Evolutionary conservation across 92 coral and sea anemone genomes (phyloP).

Genomic region (Zoanthus sociatus): DNA sequence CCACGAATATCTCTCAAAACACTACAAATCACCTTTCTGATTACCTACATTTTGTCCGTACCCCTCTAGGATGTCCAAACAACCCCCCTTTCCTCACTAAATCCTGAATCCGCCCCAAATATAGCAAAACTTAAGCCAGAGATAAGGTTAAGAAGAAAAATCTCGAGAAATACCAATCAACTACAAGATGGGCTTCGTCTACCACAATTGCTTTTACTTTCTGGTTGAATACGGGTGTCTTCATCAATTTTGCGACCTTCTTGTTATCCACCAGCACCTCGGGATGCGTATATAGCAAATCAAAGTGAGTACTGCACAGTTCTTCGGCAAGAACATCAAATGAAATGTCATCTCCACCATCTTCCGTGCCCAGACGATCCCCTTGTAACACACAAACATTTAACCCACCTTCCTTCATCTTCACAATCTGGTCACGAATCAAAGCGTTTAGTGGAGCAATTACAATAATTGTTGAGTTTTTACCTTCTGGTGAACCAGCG

Average conservation of each 20-base stretch:
- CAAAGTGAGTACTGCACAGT: slow-evolving; percentile 48
- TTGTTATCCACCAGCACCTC: slow-evolving; percentile 46
- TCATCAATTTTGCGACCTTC: slow-evolving; percentile 44
- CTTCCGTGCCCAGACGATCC: slow-evolving; percentile 34
- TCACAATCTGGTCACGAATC: slow-evolving; percentile 50
- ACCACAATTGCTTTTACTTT: slow-evolving; percentile 55
- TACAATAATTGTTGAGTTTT: slow-evolving; percentile 37
- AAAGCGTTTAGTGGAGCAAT: slow-evolving; percentile 48
- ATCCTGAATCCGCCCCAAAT: neutral
- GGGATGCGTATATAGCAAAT: slow-evolving; percentile 34
- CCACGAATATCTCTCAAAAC: too few relatives aligned
- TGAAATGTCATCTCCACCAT: neutral
- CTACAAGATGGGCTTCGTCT: slow-evolving; percentile 62
- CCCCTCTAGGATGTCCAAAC: too few relatives aligned
- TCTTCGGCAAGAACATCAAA: neutral
- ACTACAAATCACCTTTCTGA: too few relatives aligned
- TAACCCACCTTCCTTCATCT: slow-evolving; percentile 44
- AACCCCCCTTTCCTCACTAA: too few relatives aligned
- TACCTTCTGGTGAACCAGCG: neutral
- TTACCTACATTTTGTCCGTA: too few relatives aligned
- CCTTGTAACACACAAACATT: slow-evolving; percentile 42
- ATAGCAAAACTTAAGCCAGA: neutral
- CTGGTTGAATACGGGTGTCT: slow-evolving; percentile 8
- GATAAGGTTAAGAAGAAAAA: neutral
- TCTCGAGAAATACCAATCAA: slow-evolving; percentile 16